These are phyloP conservation scores for Molossus alvarezi DNA, from an alignment of 2,797 vertebrate species.

Conservation along the genomic window DNA sequence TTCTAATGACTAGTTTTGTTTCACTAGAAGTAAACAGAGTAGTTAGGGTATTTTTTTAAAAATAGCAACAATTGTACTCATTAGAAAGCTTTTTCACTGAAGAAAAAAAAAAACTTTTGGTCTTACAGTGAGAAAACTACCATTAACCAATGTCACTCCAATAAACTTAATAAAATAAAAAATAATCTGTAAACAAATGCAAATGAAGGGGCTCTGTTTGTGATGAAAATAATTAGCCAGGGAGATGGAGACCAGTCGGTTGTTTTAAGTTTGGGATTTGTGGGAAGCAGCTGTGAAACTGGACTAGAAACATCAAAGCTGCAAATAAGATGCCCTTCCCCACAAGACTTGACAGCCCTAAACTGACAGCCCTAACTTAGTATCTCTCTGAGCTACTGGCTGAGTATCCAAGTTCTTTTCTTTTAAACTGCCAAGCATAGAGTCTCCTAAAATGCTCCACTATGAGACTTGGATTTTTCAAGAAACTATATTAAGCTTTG, in stretches of 20 bases:
- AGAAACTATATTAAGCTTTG: slow-evolving; percentile 58
- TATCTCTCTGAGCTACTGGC: slow-evolving; percentile 23
- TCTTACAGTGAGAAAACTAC: slow-evolving; percentile 73
- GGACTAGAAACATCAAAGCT: slow-evolving; percentile 28
- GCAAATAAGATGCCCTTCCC: slow-evolving; percentile 31
- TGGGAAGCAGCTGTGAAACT: slow-evolving; percentile 1
- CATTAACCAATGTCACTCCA: background rate
- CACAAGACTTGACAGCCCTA: background rate
- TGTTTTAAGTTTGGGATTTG: background rate
- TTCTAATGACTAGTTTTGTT: slow-evolving; percentile 74
- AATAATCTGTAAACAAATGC: slow-evolving; percentile 57
- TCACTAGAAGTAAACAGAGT: slow-evolving; percentile 70
- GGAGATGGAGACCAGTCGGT: background rate
- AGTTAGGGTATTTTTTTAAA: slow-evolving; percentile 27
- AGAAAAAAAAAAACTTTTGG: background rate
- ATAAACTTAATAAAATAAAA: background rate
- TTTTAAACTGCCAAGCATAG: background rate
- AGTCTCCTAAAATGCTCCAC: slow-evolving; percentile 32
- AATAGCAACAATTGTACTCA: slow-evolving; percentile 55
- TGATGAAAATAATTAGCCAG: slow-evolving; percentile 16
- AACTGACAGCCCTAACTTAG: background rate
- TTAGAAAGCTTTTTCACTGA: slow-evolving; percentile 69
- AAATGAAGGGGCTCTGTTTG: slow-evolving; percentile 12
- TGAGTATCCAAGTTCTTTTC: background rate
- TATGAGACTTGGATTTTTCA: slow-evolving; percentile 59